Base-by-base conservation (phyloP, 2,888 invertebrate species). In the Diaphora mendica region DNA sequence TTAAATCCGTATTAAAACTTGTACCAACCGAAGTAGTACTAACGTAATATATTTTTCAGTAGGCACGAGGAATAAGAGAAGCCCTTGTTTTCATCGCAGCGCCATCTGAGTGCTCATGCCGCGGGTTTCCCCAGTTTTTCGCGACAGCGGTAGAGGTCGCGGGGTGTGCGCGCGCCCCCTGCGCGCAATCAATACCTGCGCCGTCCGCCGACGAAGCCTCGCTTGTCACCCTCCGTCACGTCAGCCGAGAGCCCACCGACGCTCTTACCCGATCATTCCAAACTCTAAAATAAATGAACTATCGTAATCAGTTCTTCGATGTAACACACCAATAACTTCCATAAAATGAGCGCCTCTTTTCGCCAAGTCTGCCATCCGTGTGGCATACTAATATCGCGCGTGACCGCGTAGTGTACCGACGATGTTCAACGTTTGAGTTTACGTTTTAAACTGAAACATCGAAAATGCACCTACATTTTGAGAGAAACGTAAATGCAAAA, bases 381-480 rank as follows among this genome's bases (percentile, higher is more conserved):
- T 70, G 77, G 66, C 72, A 77, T 62, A 48, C 67, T 55, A 44
- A 33, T 67, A 73, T 70, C 82, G 85, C 86, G 85, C 84, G 86
- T 81, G 86, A 78, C 78, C 75, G 70, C 80, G 68, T 81, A 84
- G 83, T 84, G 82, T 82, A 82, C 67, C 77, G 76, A 83, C 75
- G 67, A 86, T 84, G 85, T 76, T 77, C 74, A 72, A 83, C 75
- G 74, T 84, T 83, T 87, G 77, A 87, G 87, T 87, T 89, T 85
- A 82, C 83, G 80, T 88, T 87, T 59, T 82, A 79, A 81, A 82
- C 80, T 78, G 68, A 78, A 79, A 78, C 80, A 79, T 78, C 79
- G 77, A 94, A 92, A 92, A 99, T 99, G 99, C 99, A 99, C 97
- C 97, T 99, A 90, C 98, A 99, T 96, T 99, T 99, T 94, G 99